Base-by-base conservation (phyloP, 2,888 invertebrate genomes). In the Protula sp. region DNA sequence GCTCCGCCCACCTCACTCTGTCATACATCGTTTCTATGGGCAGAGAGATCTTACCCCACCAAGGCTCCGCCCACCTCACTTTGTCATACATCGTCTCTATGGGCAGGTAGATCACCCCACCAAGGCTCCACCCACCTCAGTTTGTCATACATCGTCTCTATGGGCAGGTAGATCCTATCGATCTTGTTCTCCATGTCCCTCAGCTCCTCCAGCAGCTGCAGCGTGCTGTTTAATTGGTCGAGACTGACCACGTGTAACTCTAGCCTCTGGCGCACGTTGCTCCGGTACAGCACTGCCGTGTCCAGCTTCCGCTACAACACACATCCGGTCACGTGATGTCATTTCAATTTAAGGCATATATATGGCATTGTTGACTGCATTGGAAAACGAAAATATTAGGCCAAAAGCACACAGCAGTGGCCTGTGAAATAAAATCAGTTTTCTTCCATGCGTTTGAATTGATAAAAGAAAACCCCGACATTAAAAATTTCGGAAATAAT, bases 161-260 rank as follows among this genome's bases (percentile, higher is more conserved):
- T 80, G 27, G 81, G 80, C 28, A 78, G 73, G 62, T 81, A 81
- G 55, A 79, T 76, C 55, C 68, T 72, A 66, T 81, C 81, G 47
- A 80, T 78, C 66, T 79, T 80, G 67, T 80, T 79, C 63, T 81
- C 80, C 78, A 79, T 79, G 66, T 81, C 80, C 45, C 74, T 55
- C n/a, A 81, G 67, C 61, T 81, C 80, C 63, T 81, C 81, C 38
- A 81, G 70, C 2, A 81, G 67, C 47, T 76, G 74, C 28, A 81
- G 67, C 5, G 79, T 74, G 62, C 75, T 76, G 69, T 81, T 79
- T n/a, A 81, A 70, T 63, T 80, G 78, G 59, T 80, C 80, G 47
- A 81, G 67, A 3, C 75, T 77, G 56, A 72, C 69, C n/a, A 80
- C 79, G 57, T 72, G 68, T 50, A 75, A 67, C 60, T 78, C 75